Evolutionary conservation across 2,888 invertebrate genomes (phyloP).

Genomic region (Brachyopa scutellaris): DNA sequence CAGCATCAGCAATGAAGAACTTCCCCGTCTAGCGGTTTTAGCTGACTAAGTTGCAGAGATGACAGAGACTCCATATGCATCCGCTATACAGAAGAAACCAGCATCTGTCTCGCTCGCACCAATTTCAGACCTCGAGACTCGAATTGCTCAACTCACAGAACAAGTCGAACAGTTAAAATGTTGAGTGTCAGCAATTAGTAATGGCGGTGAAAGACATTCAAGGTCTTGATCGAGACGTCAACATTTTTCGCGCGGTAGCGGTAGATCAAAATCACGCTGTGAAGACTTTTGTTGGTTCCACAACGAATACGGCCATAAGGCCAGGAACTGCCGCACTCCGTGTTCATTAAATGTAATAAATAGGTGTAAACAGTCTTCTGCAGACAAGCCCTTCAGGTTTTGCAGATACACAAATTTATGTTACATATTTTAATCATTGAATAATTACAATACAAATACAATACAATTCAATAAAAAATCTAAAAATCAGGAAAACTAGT

Average conservation of each 20-base stretch:
- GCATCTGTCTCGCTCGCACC: background rate
- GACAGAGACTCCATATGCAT: conserved; percentile 26
- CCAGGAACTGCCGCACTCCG: conserved; percentile 44
- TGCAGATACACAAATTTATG: too few relatives aligned
- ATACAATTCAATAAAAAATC: background rate
- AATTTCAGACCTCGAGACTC: background rate
- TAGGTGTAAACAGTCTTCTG: too few relatives aligned
- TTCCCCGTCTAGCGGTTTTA: conserved; percentile 50
- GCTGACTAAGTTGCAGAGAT: conserved; percentile 67
- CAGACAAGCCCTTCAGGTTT: too few relatives aligned
- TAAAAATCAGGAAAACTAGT: conserved; percentile 17
- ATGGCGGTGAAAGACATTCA: background rate
- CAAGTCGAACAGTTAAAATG: background rate
- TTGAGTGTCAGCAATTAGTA: background rate
- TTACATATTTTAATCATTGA: too few relatives aligned
- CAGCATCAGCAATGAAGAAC: conserved; percentile 61
- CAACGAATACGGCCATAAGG: conserved; percentile 37
- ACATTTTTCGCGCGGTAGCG: background rate
- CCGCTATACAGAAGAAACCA: background rate
- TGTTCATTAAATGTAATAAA: too few relatives aligned
- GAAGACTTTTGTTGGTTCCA: conserved; percentile 23
- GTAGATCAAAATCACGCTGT: background rate
- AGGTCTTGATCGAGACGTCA: background rate
- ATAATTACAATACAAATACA: too few relatives aligned
- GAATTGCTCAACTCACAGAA: background rate